Evolutionary conservation across 2,797 vertebrate genomes (phyloP).

Genomic region (Nyctalus aviator): DNA sequence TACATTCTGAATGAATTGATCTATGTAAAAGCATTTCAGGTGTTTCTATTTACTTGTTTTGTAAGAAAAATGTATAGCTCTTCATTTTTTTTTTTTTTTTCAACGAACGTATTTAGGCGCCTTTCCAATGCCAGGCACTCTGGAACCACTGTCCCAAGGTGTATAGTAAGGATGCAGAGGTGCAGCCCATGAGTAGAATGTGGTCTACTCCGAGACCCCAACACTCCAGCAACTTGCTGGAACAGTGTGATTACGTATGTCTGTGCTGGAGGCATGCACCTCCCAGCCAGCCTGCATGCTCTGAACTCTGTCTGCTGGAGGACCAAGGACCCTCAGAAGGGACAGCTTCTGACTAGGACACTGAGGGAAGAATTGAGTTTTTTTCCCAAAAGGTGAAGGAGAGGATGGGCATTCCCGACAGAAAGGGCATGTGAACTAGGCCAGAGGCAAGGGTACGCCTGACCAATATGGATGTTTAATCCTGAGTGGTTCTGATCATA

Average conservation of each 20-base stretch:
- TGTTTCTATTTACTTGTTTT: constrained; percentile 35
- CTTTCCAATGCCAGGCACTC: not conserved
- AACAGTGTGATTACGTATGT: not conserved
- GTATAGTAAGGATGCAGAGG: not conserved
- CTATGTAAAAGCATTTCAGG: constrained; percentile 17
- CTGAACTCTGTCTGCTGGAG: rapidly evolving
- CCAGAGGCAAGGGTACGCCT: not conserved
- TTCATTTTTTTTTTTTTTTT: not conserved
- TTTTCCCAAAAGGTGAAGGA: not conserved
- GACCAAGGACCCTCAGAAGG: not conserved
- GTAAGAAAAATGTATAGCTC: not conserved
- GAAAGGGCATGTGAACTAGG: not conserved
- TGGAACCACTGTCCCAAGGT: not conserved
- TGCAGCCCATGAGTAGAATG: not conserved
- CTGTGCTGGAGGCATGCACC: not conserved
- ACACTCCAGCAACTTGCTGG: not conserved
- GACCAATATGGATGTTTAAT: not conserved
- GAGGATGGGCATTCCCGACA: not conserved
- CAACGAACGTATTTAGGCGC: not conserved
- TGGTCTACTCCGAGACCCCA: not conserved
- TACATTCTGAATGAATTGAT: not conserved
- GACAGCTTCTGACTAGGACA: not conserved
- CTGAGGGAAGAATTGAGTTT: not conserved
- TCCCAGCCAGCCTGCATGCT: not conserved
- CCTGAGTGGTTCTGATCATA: not conserved